Percentiles rank a stretch among this genome's conserved stretches.
These are phyloP conservation scores for Cavia aperea DNA, from an alignment of 2,113 vertebrate genomes.

Conservation along the genomic window DNA sequence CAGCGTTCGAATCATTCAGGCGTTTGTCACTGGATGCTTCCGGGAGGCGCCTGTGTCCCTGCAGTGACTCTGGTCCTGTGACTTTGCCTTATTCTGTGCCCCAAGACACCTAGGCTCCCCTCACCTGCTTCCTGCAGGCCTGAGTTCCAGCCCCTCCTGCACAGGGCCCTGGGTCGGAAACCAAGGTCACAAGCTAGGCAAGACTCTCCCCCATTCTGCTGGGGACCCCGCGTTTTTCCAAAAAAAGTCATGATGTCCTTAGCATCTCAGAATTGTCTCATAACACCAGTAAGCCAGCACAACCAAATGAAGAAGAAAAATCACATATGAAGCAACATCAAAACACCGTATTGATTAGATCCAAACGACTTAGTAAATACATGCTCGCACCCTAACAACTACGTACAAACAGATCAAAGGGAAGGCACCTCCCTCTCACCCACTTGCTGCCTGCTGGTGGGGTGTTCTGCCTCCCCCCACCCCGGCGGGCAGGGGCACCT, in stretches of 20 bases:
- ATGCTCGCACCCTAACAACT: not conserved
- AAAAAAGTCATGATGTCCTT: not conserved
- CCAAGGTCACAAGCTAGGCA: rapidly evolving
- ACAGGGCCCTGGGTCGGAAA: not conserved
- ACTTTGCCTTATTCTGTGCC: not conserved
- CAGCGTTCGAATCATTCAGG: not conserved
- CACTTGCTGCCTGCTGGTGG: rapidly evolving
- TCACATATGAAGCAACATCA: not conserved
- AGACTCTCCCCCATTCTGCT: rapidly evolving
- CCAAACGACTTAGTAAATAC: not conserved
- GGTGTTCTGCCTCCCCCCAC: rapidly evolving
- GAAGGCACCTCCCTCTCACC: too few relatives aligned
- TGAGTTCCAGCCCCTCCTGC: not conserved
- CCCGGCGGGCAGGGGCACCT: rapidly evolving
- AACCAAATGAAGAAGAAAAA: not conserved
- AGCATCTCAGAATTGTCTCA: not conserved
- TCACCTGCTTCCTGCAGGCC: not conserved
- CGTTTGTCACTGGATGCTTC: rapidly evolving
- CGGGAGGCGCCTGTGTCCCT: rapidly evolving
- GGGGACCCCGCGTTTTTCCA: rapidly evolving
- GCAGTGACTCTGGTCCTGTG: rapidly evolving
- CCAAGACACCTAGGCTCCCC: rapidly evolving
- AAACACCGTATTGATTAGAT: too few relatives aligned
- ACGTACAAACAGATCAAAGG: not conserved
- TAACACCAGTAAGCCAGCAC: not conserved